Percentiles rank a stretch among this genome's conserved stretches.
These are phyloP conservation scores for Aurelia aurita complex sp. Pacific DNA, from an alignment of 30 jellyfish, hydroid and myxozoan genomes.

Conservation along the genomic window DNA sequence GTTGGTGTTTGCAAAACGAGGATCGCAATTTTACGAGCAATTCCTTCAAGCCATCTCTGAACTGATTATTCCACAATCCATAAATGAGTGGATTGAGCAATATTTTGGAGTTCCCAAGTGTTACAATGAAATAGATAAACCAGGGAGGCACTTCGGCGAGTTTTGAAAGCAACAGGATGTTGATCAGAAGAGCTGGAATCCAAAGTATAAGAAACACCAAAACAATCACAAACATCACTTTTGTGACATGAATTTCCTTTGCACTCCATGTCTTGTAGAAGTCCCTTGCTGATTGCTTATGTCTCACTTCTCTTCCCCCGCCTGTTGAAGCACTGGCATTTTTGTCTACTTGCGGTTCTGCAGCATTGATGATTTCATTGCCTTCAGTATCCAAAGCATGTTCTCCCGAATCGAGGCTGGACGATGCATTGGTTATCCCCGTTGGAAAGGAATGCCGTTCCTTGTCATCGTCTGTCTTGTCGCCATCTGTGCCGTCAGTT, in stretches of 20 bases:
- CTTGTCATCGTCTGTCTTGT: no score
- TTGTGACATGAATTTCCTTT: conserved; percentile 4
- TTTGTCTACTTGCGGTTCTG: background rate
- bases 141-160: background rate
- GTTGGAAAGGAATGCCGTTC: no score
- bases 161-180: background rate
- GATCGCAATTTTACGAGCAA: no score
- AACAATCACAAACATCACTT: background rate
- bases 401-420: no score
- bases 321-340: background rate
- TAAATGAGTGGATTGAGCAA: background rate
- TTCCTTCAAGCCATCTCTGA: background rate
- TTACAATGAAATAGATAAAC: background rate
- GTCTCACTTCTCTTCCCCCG: background rate
- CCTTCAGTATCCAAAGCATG: no score
- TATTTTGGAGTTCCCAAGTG: background rate
- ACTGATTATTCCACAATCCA: background rate
- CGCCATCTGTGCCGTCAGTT: no score
- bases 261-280: background rate
- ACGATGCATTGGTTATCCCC: no score
- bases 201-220: background rate
- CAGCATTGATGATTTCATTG: no score
- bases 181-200: conserved; percentile 1
- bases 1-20: no score
- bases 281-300: background rate